Evolutionary conservation across 2,113 vertebrate species (phyloP), one percentile per base, ranked within the genome.

Genomic region (Brachyhypopomus gauderio): DNA sequence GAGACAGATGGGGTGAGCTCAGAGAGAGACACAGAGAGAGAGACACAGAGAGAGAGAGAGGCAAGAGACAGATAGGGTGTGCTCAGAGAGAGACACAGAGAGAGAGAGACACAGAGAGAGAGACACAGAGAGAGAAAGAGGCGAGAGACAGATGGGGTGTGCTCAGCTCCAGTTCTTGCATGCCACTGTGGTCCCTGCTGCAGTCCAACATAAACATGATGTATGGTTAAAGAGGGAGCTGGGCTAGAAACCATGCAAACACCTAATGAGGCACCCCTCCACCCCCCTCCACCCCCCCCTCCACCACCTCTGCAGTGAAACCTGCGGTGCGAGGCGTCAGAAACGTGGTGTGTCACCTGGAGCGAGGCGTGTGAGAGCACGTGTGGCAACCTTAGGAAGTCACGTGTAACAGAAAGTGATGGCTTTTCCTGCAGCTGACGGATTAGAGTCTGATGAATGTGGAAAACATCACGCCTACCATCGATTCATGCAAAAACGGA

Each of bases 401-500:
- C 88, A 86, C 70, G 79, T 77, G 69, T 85, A 91, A 90, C 88
- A 89, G 83, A 93, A 94, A 91, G 89, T 88, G 89, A 94, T 91
- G 91, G 89, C 23, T 91, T 89, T 92, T 93, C 89, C 88, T 85
- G 84, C 90, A 91, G 87, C 88, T 94, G 92, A 93, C 89, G 91
- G 93, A 93, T 93, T 93, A 93, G 79, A 90, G 85, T 86, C 89
- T 89, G 90, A 94, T 93, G 92, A 89, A 89, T 89, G 87, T 88
- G 89, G 92, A 92, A 91, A 93, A 92, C 89, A 91, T 88, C 90
- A 90, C 92, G 90, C 91, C 90, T 91, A 87, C 88, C 88, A 93
- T 93, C 85, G 92, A 94, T 89, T 89, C 86, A 87, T 87, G 88
- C 86, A 11, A 91, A 89, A 93, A 93, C 90, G 92, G 91, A 93